These are phyloP conservation scores for Exaiptasia diaphana DNA, from an alignment of 64 coral and sea anemone species.

Conservation along the genomic window DNA sequence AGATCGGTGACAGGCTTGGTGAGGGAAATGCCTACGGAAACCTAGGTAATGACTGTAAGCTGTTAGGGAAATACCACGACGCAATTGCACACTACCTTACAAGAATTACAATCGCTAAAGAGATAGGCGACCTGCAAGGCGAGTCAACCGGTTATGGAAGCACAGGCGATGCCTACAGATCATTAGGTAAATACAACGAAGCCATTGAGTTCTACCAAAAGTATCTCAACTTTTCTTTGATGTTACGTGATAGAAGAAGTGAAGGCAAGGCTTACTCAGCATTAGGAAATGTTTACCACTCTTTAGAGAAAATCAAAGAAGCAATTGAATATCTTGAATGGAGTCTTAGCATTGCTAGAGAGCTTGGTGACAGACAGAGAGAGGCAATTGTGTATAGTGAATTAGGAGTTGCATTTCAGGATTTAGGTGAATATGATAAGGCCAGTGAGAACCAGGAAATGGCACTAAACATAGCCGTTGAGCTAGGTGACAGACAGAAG, in stretches of 20 bases:
- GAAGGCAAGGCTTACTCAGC: neutral
- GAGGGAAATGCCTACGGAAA: neutral
- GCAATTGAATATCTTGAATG: neutral
- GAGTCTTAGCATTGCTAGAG: neutral
- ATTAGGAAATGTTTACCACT: neutral
- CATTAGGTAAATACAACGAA: neutral
- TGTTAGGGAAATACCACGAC: neutral
- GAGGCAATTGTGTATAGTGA: neutral
- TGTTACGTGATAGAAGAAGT: neutral
- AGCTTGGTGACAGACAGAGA: neutral
- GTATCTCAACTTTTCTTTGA: neutral
- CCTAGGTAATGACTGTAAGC: neutral
- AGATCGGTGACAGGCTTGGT: neutral
- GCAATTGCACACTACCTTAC: neutral
- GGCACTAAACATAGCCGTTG: neutral
- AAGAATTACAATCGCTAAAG: neutral
- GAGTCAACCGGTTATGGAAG: neutral
- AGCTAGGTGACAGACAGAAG: neutral
- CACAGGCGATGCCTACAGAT: neutral
- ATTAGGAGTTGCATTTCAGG: neutral
- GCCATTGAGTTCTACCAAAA: neutral
- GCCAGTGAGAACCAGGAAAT: neutral
- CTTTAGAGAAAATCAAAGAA: neutral
- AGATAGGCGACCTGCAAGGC: neutral
- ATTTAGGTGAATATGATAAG: neutral